Evolutionary conservation across 1,140 invertebrate genomes (phyloP).

Genomic region (Zaprionus kolodkinae): DNA sequence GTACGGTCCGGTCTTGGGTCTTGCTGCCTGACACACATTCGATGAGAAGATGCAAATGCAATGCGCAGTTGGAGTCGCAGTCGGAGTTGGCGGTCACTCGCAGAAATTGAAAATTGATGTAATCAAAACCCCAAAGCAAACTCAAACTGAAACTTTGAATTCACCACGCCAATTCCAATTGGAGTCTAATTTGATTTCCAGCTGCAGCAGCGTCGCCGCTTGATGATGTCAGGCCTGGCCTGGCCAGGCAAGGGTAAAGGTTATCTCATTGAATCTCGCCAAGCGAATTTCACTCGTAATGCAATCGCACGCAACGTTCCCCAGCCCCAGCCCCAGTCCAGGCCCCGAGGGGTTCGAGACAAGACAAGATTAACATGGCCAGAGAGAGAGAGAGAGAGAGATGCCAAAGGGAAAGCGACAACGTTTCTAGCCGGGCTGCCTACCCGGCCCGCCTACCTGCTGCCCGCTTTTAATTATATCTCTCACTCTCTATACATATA

Average conservation of each 20-base stretch:
- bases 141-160: slow-evolving; percentile 18
- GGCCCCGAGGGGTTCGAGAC: slow-evolving; percentile 24
- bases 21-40: slow-evolving; percentile 56
- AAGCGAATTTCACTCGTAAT: slow-evolving; percentile 73
- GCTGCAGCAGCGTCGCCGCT: slow-evolving; percentile 44
- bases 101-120: slow-evolving; percentile 68
- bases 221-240: slow-evolving; percentile 71
- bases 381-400: no score
- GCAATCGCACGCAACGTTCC: slow-evolving; percentile 81
- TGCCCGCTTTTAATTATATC: slow-evolving; percentile 62
- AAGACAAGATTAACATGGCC: slow-evolving; percentile 21
- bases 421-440: slow-evolving; percentile 29
- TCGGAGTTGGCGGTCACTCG: no score
- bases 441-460: background rate
- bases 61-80: slow-evolving; percentile 18
- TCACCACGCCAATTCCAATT: slow-evolving; percentile 10
- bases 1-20: background rate
- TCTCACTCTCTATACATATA: slow-evolving; percentile 34
- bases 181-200: slow-evolving; percentile 43
- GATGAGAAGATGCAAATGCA: slow-evolving; percentile 74
- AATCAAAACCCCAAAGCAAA: slow-evolving; percentile 63
- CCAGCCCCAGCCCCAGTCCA: slow-evolving; percentile 20
- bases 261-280: slow-evolving; percentile 62
- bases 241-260: slow-evolving; percentile 54
- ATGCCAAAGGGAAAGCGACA: slow-evolving; percentile 61